Evolutionary conservation across 2,113 vertebrate species (phyloP).

Genomic region (Amblyornis subalaris): DNA sequence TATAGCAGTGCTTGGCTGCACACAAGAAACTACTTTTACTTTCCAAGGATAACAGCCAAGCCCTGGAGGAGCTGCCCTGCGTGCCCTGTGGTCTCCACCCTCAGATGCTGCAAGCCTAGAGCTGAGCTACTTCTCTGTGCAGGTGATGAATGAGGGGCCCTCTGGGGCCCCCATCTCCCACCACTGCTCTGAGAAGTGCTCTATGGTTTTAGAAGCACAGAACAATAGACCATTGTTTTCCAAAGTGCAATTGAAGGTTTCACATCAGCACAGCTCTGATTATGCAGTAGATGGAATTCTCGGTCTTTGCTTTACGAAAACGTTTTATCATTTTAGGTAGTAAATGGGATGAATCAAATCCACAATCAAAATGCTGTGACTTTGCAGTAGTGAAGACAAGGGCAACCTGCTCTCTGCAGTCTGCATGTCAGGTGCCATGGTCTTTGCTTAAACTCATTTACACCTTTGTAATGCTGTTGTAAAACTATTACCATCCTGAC

Average conservation of each 20-base stretch:
- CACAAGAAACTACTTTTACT: neutral
- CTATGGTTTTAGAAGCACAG: neutral
- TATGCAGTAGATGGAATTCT: neutral
- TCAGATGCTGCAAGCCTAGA: neutral
- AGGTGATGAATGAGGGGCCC: neutral
- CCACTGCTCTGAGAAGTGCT: neutral
- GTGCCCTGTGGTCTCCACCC: neutral
- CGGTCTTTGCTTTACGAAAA: neutral
- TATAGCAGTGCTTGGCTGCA: neutral
- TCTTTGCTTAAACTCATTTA: slow-evolving; percentile 13
- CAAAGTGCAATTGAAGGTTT: neutral
- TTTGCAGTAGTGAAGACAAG: neutral
- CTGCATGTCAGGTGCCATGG: neutral
- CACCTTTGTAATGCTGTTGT: neutral
- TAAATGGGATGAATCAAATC: slow-evolving; percentile 6
- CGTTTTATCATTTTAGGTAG: neutral
- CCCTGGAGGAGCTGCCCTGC: neutral
- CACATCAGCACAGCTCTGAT: neutral
- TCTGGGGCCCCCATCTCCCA: neutral
- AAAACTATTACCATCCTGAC: neutral
- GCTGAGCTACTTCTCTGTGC: neutral
- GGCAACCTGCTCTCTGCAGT: neutral
- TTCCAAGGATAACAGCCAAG: neutral
- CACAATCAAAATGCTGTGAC: neutral
- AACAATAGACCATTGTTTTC: neutral